Percentiles rank a stretch among this genome's conserved stretches.
Conservation (phyloP, 1,140 invertebrate genomes). For the Harpegnathos saltator region DNA sequence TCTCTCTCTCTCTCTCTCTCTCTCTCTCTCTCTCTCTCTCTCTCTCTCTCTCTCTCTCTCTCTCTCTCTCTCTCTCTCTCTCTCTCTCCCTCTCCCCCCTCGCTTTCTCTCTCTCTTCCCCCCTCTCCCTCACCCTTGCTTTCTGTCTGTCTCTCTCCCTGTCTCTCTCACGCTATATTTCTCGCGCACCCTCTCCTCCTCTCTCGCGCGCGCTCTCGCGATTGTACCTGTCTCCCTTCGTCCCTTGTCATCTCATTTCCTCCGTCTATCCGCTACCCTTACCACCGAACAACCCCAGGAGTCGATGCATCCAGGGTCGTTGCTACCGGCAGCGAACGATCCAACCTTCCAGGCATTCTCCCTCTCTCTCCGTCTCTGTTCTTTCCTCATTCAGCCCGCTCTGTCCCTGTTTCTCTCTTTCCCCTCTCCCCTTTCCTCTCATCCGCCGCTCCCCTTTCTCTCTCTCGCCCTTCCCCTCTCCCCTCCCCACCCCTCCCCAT, state of each 20-base stretch:
- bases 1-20: slow-evolving; percentile 46
- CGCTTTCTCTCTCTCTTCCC: slow-evolving; percentile 66
- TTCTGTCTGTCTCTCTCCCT: slow-evolving; percentile 52
- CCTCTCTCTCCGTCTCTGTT: slow-evolving; percentile 33
- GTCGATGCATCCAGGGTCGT: slow-evolving; percentile 86
- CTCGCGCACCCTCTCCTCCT: slow-evolving; percentile 48
- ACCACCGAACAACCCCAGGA: slow-evolving; percentile 84
- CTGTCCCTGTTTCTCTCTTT: slow-evolving; percentile 40
- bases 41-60: slow-evolving; percentile 42
- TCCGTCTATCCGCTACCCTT: slow-evolving; percentile 76
- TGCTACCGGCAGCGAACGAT: slow-evolving; percentile 86
- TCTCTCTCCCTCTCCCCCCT: slow-evolving; percentile 59
- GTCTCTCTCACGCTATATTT: slow-evolving; percentile 49
- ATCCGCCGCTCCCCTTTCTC: slow-evolving; percentile 45
- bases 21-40: slow-evolving; percentile 45
- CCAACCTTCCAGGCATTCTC: slow-evolving; percentile 81
- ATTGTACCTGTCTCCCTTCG: slow-evolving; percentile 62
- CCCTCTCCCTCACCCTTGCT: slow-evolving; percentile 77
- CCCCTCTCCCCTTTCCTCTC: neutral
- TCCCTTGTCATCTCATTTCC: slow-evolving; percentile 63
- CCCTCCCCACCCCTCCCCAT: slow-evolving; percentile 21
- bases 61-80: slow-evolving; percentile 53
- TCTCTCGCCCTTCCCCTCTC: slow-evolving; percentile 50
- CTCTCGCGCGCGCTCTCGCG: slow-evolving; percentile 48
- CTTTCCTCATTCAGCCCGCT: slow-evolving; percentile 36